Evolutionary conservation across 2,797 vertebrate genomes (phyloP), one percentile per base, ranked within the genome.

Genomic region (Fratercula arctica): DNA sequence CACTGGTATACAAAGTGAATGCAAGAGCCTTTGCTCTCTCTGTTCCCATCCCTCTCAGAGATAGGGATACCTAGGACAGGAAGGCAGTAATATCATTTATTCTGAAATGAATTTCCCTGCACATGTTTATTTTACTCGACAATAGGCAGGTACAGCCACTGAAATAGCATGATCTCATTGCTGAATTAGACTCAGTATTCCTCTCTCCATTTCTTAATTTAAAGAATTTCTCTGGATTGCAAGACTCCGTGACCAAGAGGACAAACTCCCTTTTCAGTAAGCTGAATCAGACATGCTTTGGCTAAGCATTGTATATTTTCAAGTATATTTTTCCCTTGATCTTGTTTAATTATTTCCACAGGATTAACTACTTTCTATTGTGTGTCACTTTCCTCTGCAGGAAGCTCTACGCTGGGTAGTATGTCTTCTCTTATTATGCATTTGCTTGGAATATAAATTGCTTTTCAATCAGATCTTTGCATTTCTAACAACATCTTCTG

Each of bases 401-500:
- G 91, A 95, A 94, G 85, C 90, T 96, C 63, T 95, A 2, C 0
- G 0, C 53, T 48, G 89, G 43, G 63, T 78, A 91, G 66, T 79
- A 56, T 92, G 80, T 96, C 92, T 97, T 93, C 87, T 90, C 79
- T 95, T 95, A 91, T 89, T 96, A 96, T 87, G 87, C 85, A 69
- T 93, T 97, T 96, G 74, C 94, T 90, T 90, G 73, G 90, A 96
- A 94, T 97, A 93, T 96, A 97, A 96, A 97, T 96, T 96, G 92
- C 94, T 96, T 97, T 96, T 97, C 95, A 97, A 95, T 94, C 95
- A 93, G 91, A 94, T 87, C 89, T 96, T 93, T 96, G 92, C 92
- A 94, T 94, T 95, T 96, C 82, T 91, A 96, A 96, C 87, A 87
- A 84, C 93, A 96, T 94, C 91, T 95, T 95, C 96, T 87, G 74